Evolutionary conservation across 2,113 vertebrate genomes (phyloP), one percentile per base, ranked within the genome.

Genomic region (Noturus placidus): DNA sequence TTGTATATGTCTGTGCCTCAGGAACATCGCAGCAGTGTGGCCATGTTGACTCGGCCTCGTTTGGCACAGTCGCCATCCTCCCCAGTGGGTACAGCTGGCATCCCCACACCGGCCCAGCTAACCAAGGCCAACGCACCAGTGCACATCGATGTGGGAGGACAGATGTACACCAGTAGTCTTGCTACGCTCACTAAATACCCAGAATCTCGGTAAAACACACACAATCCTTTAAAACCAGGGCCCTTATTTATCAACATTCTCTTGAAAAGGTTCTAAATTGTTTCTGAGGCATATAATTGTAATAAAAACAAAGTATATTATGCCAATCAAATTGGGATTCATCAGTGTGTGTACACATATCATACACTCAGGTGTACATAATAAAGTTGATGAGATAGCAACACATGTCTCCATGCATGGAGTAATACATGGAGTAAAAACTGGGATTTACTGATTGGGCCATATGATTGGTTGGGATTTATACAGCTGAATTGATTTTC

Each of bases 81-180:
- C 92, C 97, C 97, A 88, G 94, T 97, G 94, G 96, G 95, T 95
- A 97, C 96, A 91, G 96, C 97, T 95, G 97, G 97, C 92, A 97
- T 97, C 89, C 97, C 97, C 87, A 97, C 96, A 91, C 96, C 97
- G 90, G 97, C 97, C 88, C 96, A 97, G 82, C 96, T 97, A 94
- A 97, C 97, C 84, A 97, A 97, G 90, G 95, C 96, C 94, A 97
- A 97, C 86, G 97, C 96, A 0, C 97, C 97, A 0, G 97, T 97
- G 93, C 97, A 97, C 94, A 97, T 97, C 87, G 97, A 97, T 59
- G 97, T 97, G 92, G 97, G 97, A 89, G 97, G 97, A 90, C 97
- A 97, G 92, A 97, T 97, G 97, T 97, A 97, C 54, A 97, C 97
- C 95, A 97, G 97, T 96, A 97, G 97, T 94, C 92, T 97, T 94